Percentiles rank a stretch among this genome's conserved stretches.
Evolutionary conservation across 2,113 vertebrate genomes (phyloP).

Genomic region (Nothobranchius furzeri): DNA sequence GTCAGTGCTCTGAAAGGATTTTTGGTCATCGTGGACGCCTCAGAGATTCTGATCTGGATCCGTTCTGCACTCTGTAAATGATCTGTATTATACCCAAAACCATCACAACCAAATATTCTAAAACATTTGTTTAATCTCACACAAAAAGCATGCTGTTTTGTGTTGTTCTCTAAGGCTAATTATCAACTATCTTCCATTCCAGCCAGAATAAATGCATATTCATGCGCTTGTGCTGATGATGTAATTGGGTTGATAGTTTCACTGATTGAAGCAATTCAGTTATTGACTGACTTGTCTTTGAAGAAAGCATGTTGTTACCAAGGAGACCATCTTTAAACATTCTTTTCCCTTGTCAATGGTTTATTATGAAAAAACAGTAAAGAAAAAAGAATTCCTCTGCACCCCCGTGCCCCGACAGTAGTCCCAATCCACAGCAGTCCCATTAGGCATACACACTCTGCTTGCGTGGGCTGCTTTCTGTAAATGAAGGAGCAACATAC

Average conservation of each 20-base stretch:
- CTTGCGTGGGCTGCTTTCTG: slow-evolving; percentile 59
- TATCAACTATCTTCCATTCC: slow-evolving; percentile 25
- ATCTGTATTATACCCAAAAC: too few species aligned
- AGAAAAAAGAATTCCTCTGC: slow-evolving; percentile 41
- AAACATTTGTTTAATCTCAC: slow-evolving; percentile 39
- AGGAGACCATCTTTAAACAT: slow-evolving; percentile 68
- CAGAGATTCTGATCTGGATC: too few species aligned
- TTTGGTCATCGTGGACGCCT: too few species aligned
- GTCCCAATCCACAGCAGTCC: slow-evolving; percentile 19
- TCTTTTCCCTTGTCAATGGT: slow-evolving; percentile 50
- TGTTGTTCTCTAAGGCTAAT: slow-evolving; percentile 37
- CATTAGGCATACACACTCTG: slow-evolving; percentile 24
- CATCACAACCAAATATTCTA: background rate
- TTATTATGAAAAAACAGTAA: slow-evolving; percentile 52
- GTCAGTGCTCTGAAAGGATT: too few species aligned
- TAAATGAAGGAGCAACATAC: slow-evolving; percentile 59
- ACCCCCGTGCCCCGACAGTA: slow-evolving; percentile 30
- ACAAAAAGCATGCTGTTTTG: slow-evolving; percentile 23
- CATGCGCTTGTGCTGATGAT: slow-evolving; percentile 67
- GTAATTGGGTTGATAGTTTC: slow-evolving; percentile 74
- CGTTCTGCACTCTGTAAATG: too few species aligned
- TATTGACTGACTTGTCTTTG: slow-evolving; percentile 57
- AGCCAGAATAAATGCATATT: slow-evolving; percentile 38
- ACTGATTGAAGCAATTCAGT: slow-evolving; percentile 71
- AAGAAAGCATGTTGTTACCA: slow-evolving; percentile 71